phyloP scores from a whole-genome alignment of 2,113 vertebrate species.

The Amphilophus citrinellus region DNA sequence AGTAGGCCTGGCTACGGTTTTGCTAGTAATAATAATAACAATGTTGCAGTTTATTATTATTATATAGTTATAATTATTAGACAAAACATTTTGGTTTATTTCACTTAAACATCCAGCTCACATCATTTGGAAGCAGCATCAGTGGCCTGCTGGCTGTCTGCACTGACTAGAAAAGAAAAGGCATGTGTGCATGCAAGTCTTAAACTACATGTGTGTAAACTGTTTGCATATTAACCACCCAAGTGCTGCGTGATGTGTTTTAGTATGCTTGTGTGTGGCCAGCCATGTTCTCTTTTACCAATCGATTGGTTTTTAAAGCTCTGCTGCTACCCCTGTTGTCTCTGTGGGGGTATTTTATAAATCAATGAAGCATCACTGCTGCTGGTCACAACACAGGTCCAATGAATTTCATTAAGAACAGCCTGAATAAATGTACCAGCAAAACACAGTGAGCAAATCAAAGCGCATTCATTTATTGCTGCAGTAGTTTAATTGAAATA shows the following conservation, averaged over 20 bases:
- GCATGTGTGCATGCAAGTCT: background rate
- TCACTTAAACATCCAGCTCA: background rate
- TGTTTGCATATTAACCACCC: conserved; percentile 2
- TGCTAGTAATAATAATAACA: no score
- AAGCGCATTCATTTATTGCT: background rate
- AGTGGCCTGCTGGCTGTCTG: background rate
- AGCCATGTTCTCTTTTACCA: conserved; percentile 14
- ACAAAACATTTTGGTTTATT: background rate
- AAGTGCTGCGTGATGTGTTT: conserved; percentile 18
- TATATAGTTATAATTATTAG: no score
- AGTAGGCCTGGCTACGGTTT: no score
- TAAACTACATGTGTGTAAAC: conserved; percentile 1
- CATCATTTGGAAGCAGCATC: background rate
- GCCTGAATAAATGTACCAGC: background rate
- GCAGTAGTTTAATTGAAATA: background rate
- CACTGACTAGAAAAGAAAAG: background rate
- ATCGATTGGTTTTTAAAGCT: conserved; percentile 45
- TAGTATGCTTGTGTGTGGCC: conserved; percentile 21
- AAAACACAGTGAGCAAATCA: conserved; percentile 13
- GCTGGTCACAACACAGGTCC: conserved; percentile 8
- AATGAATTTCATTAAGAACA: conserved; percentile 19
- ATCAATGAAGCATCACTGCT: conserved; percentile 32
- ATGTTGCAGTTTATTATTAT: no score
- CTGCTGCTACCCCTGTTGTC: conserved; percentile 14
- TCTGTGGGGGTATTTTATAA: conserved; percentile 30